Evolutionary conservation across 2,888 invertebrate species (phyloP).

Genomic region (Acrobasis suavella): DNA sequence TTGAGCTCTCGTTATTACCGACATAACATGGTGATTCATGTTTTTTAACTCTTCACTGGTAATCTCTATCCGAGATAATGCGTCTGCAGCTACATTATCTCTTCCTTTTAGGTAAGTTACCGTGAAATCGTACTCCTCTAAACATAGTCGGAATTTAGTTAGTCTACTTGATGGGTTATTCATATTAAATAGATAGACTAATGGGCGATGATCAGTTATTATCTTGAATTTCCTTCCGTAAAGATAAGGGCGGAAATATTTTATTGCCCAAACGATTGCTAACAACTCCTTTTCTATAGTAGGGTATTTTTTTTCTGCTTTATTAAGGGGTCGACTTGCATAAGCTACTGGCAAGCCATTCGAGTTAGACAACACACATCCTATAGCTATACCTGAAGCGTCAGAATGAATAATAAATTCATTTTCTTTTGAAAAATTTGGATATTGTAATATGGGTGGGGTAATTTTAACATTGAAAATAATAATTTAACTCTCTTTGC

Average conservation of each 20-base stretch:
- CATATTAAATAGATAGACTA: slow-evolving; percentile 5
- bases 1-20: not conserved
- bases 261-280: slow-evolving; percentile 3
- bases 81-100: no score
- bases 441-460: no score
- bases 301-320: not conserved
- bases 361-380: no score
- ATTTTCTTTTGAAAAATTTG: no score
- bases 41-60: not conserved
- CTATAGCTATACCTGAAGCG: no score
- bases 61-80: slow-evolving; percentile 1
- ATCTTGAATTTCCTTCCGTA: slow-evolving; percentile 6
- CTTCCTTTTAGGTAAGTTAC: not conserved
- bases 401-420: no score
- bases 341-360: no score
- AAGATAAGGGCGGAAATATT: slow-evolving; percentile 6
- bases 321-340: no score
- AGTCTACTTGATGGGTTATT: slow-evolving; percentile 8
- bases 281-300: not conserved
- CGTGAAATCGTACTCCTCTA: slow-evolving; percentile 10
- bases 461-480: slow-evolving; percentile 23
- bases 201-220: slow-evolving; percentile 3
- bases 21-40: slow-evolving; percentile 2
- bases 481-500: slow-evolving; percentile 23
- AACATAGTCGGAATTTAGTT: slow-evolving; percentile 8